These are phyloP conservation scores for Eumaeus atala DNA, from an alignment of 1,140 invertebrate species.

Conservation along the genomic window DNA sequence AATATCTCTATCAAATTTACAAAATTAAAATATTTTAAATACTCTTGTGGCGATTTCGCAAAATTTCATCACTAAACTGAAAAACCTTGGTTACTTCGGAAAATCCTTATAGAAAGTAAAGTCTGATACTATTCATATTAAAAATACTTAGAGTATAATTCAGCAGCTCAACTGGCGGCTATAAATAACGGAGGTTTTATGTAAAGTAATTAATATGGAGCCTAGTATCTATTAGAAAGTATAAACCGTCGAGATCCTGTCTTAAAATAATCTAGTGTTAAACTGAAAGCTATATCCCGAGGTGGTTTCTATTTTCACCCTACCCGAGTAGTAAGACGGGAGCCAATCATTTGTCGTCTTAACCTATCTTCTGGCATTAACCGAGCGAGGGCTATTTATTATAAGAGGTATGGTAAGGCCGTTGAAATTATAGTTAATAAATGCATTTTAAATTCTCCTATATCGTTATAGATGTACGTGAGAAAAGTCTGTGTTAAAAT, in stretches of 20 bases:
- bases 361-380: slow-evolving; percentile 31
- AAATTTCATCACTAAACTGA: too few species aligned
- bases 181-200: slow-evolving; percentile 14
- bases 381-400: slow-evolving; percentile 18
- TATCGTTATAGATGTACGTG: neutral
- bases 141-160: too few species aligned
- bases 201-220: slow-evolving; percentile 7
- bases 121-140: too few species aligned
- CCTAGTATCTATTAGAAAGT: slow-evolving; percentile 40
- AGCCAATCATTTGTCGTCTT: slow-evolving; percentile 35
- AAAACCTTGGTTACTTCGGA: too few species aligned
- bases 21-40: too few species aligned
- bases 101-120: too few species aligned
- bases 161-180: neutral
- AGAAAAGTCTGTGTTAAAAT: slow-evolving; percentile 11
- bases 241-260: slow-evolving; percentile 39
- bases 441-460: slow-evolving; percentile 15
- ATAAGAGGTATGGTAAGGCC: slow-evolving; percentile 14
- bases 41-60: too few species aligned
- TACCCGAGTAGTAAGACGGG: slow-evolving; percentile 29
- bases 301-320: slow-evolving; percentile 56
- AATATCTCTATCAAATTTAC: too few species aligned
- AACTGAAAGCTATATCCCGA: slow-evolving; percentile 53
- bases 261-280: slow-evolving; percentile 45
- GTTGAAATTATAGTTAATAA: slow-evolving; percentile 14